phyloP scores from a whole-genome alignment of 2,113 vertebrate genomes.

The Calyptommatus sinebrachiatus region DNA sequence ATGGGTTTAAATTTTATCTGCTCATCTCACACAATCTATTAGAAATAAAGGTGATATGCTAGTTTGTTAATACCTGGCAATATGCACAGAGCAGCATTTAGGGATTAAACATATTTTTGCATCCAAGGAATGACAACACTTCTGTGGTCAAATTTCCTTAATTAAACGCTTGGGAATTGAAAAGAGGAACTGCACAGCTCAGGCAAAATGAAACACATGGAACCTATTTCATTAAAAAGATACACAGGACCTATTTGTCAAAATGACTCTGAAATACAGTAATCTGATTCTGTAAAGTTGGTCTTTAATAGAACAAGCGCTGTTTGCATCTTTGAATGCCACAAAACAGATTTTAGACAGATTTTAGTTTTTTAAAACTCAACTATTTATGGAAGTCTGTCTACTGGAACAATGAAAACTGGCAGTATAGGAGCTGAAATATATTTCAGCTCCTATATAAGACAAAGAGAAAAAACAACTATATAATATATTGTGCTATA shows the following conservation, averaged over 20 bases:
- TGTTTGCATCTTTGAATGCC: constrained; percentile 18
- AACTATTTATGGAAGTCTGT: neutral
- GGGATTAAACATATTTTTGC: neutral
- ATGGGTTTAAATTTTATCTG: neutral
- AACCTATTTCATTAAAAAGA: neutral
- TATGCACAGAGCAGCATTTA: neutral
- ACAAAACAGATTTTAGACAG: neutral
- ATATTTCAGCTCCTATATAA: constrained; percentile 32
- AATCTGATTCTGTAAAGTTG: neutral
- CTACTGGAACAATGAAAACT: neutral
- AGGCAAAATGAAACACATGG: neutral
- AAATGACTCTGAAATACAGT: constrained; percentile 3
- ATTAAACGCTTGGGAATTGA: neutral
- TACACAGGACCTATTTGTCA: neutral
- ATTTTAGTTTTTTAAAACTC: constrained; percentile 11
- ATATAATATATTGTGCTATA: constrained; percentile 13
- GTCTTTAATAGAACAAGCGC: neutral
- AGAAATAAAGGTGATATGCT: neutral
- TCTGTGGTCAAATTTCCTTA: neutral
- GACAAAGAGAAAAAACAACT: constrained; percentile 26
- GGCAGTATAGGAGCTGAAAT: neutral
- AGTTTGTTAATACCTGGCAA: neutral
- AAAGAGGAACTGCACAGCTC: neutral
- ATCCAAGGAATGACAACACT: neutral
- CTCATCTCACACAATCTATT: neutral